Conservation (phyloP, 2,113 vertebrate genomes). For the Phodopus roborovskii region DNA sequence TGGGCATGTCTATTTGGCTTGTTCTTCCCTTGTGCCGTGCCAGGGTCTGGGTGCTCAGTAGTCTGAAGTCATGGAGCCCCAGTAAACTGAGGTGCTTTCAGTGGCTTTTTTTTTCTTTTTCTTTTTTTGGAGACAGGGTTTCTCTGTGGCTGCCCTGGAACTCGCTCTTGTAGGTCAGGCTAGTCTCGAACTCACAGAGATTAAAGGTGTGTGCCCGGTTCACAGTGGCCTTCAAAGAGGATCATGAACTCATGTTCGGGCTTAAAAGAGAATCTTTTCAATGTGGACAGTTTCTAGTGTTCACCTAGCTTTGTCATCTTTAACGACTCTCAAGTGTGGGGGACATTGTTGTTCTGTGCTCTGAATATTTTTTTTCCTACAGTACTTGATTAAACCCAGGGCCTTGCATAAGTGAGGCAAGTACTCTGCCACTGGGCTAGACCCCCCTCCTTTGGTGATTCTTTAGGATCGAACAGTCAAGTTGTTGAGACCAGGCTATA, state of each 20-base stretch:
- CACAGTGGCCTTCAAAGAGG: neutral
- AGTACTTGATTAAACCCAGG: neutral
- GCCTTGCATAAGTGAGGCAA: neutral
- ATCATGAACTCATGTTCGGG: neutral
- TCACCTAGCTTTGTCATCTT: neutral
- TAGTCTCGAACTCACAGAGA: too few relatives aligned
- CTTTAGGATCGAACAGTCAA: slow-evolving; percentile 8
- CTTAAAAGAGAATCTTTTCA: neutral
- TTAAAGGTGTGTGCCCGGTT: too few relatives aligned
- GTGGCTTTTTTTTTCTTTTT: too few relatives aligned
- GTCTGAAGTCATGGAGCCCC: neutral
- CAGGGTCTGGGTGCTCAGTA: neutral
- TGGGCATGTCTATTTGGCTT: neutral
- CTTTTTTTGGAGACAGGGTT: too few relatives aligned
- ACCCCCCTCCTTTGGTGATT: neutral
- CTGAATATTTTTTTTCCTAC: neutral
- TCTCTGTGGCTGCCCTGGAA: too few relatives aligned
- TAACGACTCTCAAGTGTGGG: neutral
- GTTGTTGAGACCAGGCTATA: neutral
- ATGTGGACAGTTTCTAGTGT: neutral
- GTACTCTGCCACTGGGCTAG: neutral
- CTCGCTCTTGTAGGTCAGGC: too few relatives aligned
- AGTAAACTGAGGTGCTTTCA: neutral
- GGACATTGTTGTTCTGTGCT: too few relatives aligned
- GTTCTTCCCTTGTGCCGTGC: neutral